Base-by-base conservation (phyloP, 37 sponge, comb jelly and placozoan genomes). In the Tethya wilhelma region DNA sequence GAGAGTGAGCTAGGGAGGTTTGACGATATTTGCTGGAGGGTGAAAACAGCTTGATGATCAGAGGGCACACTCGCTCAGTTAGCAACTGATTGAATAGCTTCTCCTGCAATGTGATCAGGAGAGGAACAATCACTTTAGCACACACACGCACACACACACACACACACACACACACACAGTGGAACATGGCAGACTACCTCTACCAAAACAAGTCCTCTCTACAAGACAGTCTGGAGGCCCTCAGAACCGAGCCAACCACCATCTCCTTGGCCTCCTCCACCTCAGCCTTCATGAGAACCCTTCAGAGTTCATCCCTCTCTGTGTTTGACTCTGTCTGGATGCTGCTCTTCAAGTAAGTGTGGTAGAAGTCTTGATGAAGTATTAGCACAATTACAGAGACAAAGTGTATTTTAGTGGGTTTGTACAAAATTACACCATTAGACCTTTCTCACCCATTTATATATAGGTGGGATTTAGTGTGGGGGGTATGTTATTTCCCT, bases 41-140 rank as follows among this genome's bases (percentile, higher is more conserved):
- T 2, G 98, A 97, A 89, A 95, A 97, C 37, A 97, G 91, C 74
- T 97, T 97, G 59, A 97, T 90, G 38, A 95, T 72, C 36, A 97
- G 81, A 2, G 98, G 95, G 64, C 96, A 97, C 23, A 95, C 91
- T 20, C 98, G 74, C 83, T 97, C 98, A 41, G 93, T 97, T 34
- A 97, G 71, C 69, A 97, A 71, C 56, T 80, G 87, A 45, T 87
- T 87, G 56, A 86, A 86, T 26, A 86, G 40, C 28, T 79, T 78
- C 74, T 86, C 86, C 86, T 86, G 64, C 55, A 49, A 9, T 7
- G 31, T 4, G 33, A n/a, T 34, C 2, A 65, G 66, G 12, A 9
- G 59, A 28, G 53, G 9, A 19, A 29, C 29, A 7, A 23, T 60
- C 6, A 19, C 17, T 36, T 34, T 59, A 29, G 56, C 31, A 29